A percentile compares a stretch with the other conserved stretches of the same genome.
phyloP scores from a whole-genome alignment of 2,113 vertebrate genomes.

The Aegithalos caudatus region DNA sequence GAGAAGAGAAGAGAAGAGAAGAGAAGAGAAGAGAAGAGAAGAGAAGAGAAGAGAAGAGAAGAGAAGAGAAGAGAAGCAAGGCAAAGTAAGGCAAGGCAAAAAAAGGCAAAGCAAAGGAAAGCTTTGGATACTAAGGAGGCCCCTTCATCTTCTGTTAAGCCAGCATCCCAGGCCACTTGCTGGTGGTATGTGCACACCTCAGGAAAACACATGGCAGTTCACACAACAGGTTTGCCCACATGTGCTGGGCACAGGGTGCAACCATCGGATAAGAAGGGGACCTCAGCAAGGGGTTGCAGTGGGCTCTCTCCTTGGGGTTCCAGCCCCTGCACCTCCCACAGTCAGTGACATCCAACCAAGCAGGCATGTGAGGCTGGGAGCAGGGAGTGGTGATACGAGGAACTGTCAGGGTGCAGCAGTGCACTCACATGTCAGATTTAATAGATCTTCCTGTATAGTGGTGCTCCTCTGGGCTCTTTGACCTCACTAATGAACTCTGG shows the following conservation, averaged over 20 bases:
- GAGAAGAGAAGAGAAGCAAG: not conserved
- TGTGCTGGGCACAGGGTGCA: fast-evolving
- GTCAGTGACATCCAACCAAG: not conserved
- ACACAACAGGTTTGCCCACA: not conserved
- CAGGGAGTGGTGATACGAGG: fast-evolving
- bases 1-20: no score
- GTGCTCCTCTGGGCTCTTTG: not conserved
- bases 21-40: no score
- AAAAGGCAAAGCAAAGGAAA: not conserved
- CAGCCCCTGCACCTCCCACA: not conserved
- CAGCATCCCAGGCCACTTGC: not conserved
- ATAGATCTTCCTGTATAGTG: fast-evolving
- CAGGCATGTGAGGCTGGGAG: fast-evolving
- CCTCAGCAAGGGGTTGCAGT: not conserved
- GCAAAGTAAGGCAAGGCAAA: not conserved
- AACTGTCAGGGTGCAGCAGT: not conserved
- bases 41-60: no score
- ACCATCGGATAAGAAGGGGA: not conserved
- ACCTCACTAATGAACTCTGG: not conserved
- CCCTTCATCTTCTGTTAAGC: not conserved
- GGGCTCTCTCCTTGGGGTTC: not conserved
- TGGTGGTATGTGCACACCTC: fast-evolving
- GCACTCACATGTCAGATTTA: fast-evolving
- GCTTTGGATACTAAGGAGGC: not conserved
- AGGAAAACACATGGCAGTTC: fast-evolving